These are phyloP conservation scores for Cydia amplana DNA, from an alignment of 1,140 invertebrate genomes.

Conservation along the genomic window DNA sequence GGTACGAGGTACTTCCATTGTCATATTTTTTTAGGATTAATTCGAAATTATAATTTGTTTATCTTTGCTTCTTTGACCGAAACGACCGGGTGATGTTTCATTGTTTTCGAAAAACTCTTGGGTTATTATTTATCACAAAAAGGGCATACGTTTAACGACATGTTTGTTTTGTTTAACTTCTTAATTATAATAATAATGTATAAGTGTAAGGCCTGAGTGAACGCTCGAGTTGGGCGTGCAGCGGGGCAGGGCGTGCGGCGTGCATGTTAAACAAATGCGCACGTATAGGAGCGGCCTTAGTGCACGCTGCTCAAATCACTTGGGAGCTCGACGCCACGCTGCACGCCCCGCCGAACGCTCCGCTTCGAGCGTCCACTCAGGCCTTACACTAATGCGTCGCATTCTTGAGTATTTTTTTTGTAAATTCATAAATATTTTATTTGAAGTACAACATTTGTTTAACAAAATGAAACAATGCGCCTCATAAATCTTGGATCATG, in stretches of 20 bases:
- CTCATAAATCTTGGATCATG: not conserved
- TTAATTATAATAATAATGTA: not conserved
- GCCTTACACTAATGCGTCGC: not conserved
- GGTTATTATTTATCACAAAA: not conserved
- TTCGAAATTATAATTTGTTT: not conserved
- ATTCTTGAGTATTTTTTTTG: not conserved
- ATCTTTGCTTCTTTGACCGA: not conserved
- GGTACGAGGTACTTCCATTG: not conserved
- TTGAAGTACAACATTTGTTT: too few species aligned
- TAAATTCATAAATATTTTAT: too few species aligned
- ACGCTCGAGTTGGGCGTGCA: too few species aligned
- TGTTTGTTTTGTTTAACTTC: constrained; percentile 4
- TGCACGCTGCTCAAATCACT: too few species aligned
- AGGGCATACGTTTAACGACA: not conserved
- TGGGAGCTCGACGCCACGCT: too few species aligned
- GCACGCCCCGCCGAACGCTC: too few species aligned
- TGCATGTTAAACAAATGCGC: too few species aligned
- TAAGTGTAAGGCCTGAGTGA: too few species aligned
- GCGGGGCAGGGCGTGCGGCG: too few species aligned
- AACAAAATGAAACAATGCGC: too few species aligned
- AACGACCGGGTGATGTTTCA: not conserved
- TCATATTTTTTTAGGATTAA: not conserved
- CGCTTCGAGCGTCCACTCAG: too few species aligned
- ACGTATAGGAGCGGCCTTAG: too few species aligned
- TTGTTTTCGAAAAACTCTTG: not conserved